Evolutionary conservation across 2,113 vertebrate species (phyloP).

Genomic region (Dipodomys merriami): DNA sequence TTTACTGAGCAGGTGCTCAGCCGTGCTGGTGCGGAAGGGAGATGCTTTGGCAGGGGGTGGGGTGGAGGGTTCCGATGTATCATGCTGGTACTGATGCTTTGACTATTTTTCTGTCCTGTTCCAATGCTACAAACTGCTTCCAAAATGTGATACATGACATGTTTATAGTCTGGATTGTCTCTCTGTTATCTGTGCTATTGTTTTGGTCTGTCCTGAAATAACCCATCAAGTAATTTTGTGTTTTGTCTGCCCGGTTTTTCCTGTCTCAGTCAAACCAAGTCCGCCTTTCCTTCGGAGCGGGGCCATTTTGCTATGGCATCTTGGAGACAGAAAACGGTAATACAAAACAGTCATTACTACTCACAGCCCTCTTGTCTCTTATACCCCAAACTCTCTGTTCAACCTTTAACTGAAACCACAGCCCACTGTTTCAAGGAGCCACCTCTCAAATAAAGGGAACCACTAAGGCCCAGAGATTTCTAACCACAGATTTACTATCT

Average conservation of each 20-base stretch:
- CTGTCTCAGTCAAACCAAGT: not conserved
- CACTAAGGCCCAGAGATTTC: conserved; percentile 13
- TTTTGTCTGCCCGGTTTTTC: conserved; percentile 69
- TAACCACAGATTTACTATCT: conserved; percentile 42
- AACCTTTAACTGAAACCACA: conserved; percentile 56
- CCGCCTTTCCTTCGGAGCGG: conserved; percentile 28
- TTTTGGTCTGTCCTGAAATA: conserved; percentile 73
- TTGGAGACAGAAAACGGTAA: conserved; percentile 29
- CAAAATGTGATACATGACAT: conserved; percentile 83
- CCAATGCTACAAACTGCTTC: conserved; percentile 84
- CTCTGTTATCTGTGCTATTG: conserved; percentile 80
- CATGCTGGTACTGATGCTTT: not conserved
- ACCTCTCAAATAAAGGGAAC: not conserved
- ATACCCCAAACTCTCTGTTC: conserved; percentile 42
- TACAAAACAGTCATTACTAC: not conserved
- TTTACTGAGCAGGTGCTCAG: conserved; percentile 80
- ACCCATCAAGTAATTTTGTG: conserved; percentile 53
- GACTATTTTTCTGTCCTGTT: conserved; percentile 70
- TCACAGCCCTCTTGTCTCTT: not conserved
- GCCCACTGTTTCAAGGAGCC: not conserved
- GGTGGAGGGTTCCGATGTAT: not conserved
- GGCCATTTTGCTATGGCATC: not conserved
- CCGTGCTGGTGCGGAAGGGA: not conserved
- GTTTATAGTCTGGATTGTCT: conserved; percentile 73
- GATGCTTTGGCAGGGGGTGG: not conserved